Evolutionary conservation across 2,888 invertebrate species (phyloP).

Genomic region (Sarcophaga rosellei): DNA sequence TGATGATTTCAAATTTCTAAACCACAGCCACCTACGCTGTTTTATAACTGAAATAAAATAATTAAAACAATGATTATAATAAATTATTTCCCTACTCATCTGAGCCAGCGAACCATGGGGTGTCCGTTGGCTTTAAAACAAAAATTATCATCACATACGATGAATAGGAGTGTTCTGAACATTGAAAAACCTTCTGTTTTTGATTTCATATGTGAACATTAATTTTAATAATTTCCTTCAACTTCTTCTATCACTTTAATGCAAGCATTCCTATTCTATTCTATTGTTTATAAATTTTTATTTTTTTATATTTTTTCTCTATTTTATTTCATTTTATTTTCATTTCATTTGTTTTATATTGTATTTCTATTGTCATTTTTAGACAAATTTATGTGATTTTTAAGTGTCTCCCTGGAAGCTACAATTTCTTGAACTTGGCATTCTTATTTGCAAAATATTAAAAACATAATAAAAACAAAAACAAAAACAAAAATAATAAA

Average conservation of each 20-base stretch:
- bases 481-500: neutral
- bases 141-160: neutral
- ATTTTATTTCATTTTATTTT: neutral
- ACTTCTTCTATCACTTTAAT: neutral
- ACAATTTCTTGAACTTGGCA: constrained; percentile 63
- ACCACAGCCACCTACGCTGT: too few relatives aligned
- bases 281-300: neutral
- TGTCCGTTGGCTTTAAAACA: neutral
- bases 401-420: constrained; percentile 63
- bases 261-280: neutral
- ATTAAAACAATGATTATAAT: too few relatives aligned
- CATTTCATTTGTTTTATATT: constrained; percentile 22
- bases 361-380: constrained; percentile 23
- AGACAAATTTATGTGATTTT: constrained; percentile 54
- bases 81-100: too few relatives aligned
- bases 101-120: neutral
- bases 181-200: neutral
- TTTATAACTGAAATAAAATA: too few relatives aligned
- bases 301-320: too few relatives aligned
- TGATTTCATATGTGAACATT: neutral
- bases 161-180: neutral
- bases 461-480: neutral
- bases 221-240: neutral
- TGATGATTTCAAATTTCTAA: too few relatives aligned
- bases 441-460: constrained; percentile 50